A percentile compares a stretch with the other conserved stretches of the same genome.
phyloP scores from a whole-genome alignment of 1,140 invertebrate species.

The Zelostemma sp. region DNA sequence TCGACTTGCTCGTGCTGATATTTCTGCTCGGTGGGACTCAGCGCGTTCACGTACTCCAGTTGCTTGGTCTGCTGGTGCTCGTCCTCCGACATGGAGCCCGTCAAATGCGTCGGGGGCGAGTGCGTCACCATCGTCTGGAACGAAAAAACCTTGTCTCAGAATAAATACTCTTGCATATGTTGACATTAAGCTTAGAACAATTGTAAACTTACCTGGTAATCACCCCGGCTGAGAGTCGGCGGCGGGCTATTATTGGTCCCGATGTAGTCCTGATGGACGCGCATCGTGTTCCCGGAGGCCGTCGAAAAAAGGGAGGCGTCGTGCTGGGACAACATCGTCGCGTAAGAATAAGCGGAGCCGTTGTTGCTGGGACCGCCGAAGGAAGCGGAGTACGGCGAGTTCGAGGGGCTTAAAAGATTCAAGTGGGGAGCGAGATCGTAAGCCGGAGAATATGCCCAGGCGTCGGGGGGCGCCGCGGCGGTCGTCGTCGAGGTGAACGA shows the following conservation, averaged over 20 bases:
- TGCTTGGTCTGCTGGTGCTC: slow-evolving; percentile 65
- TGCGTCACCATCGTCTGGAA: slow-evolving; percentile 74
- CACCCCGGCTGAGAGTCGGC: slow-evolving; percentile 72
- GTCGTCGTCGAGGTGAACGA: slow-evolving; percentile 74
- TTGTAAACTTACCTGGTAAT: slow-evolving; percentile 71
- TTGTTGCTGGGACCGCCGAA: slow-evolving; percentile 67
- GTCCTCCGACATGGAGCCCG: slow-evolving; percentile 69
- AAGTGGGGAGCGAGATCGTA: slow-evolving; percentile 81
- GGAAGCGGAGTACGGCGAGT: slow-evolving; percentile 76
- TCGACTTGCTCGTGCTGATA: slow-evolving; percentile 74
- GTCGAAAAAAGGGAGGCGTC: slow-evolving; percentile 76
- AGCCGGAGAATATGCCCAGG: slow-evolving; percentile 82
- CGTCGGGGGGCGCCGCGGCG: slow-evolving; percentile 76
- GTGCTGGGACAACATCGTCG: slow-evolving; percentile 73
- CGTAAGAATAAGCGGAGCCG: slow-evolving; percentile 72
- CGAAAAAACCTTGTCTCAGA: too few relatives aligned
- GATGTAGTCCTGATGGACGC: slow-evolving; percentile 75
- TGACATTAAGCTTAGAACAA: too few relatives aligned
- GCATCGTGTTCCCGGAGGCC: slow-evolving; percentile 66
- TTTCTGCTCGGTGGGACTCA: slow-evolving; percentile 67
- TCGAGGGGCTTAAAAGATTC: slow-evolving; percentile 78
- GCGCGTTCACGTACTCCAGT: slow-evolving; percentile 59
- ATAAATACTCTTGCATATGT: too few relatives aligned
- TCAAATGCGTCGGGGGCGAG: slow-evolving; percentile 73
- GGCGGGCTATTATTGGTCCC: slow-evolving; percentile 68